These are phyloP conservation scores for Malurus splendens DNA, from an alignment of 2,797 vertebrate species.

Conservation along the genomic window DNA sequence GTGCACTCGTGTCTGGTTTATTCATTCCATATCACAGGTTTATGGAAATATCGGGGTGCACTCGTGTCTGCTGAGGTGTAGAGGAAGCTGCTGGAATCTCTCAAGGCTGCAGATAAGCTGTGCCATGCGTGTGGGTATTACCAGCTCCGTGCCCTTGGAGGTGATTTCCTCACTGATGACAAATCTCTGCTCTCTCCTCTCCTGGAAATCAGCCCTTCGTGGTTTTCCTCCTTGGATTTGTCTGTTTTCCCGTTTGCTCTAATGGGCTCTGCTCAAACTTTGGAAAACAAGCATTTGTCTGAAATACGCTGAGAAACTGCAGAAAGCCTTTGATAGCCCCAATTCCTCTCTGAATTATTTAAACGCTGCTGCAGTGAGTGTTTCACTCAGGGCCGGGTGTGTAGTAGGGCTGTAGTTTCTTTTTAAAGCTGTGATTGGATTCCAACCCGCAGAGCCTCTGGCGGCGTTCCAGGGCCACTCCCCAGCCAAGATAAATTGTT, in stretches of 20 bases:
- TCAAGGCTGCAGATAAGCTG: constrained; percentile 49
- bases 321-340: not conserved
- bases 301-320: not conserved
- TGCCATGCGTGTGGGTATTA: constrained; percentile 30
- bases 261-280: not conserved
- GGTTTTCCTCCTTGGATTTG: not conserved
- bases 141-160: constrained; percentile 40
- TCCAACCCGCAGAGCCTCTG: constrained; percentile 14
- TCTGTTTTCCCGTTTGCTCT: not conserved
- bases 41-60: constrained; percentile 22
- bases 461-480: not conserved
- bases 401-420: not conserved
- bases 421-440: constrained; percentile 11
- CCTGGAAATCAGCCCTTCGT: not conserved
- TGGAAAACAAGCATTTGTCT: not conserved
- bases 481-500: constrained; percentile 39
- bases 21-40: not conserved
- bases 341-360: not conserved
- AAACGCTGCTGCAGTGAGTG: not conserved
- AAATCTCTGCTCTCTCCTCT: constrained; percentile 12
- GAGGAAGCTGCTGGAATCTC: not conserved
- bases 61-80: not conserved
- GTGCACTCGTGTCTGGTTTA: too few relatives aligned
- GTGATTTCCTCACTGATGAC: not conserved
- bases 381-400: not conserved